A percentile compares a stretch with the other conserved stretches of the same genome.
Evolutionary conservation across 2,113 vertebrate species (phyloP).

Genomic region (Megaleporinus macrocephalus): DNA sequence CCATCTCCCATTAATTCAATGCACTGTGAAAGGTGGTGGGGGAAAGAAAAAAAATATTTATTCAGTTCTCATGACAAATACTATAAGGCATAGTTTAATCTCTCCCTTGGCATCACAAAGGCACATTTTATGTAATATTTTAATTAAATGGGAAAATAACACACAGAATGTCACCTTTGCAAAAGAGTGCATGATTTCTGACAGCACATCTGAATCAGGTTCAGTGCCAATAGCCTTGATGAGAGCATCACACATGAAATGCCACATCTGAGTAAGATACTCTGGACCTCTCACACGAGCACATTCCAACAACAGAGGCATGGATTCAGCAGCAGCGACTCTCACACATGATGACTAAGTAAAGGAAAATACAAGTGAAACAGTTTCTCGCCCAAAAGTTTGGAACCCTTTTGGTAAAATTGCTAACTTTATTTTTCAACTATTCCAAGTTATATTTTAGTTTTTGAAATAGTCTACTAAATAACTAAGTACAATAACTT

Average conservation of each 20-base stretch:
- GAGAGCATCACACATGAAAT: constrained; percentile 98
- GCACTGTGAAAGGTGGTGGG: constrained; percentile 75
- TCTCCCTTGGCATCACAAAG: too few species aligned
- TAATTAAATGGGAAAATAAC: too few species aligned
- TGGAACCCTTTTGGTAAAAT: background rate
- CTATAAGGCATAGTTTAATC: too few species aligned
- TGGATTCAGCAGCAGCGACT: constrained; percentile 95
- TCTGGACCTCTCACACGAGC: constrained; percentile 91
- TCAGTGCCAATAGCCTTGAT: constrained; percentile 98
- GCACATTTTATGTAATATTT: too few species aligned
- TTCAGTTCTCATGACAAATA: too few species aligned
- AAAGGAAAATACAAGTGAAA: constrained; percentile 73
- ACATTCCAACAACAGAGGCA: constrained; percentile 96
- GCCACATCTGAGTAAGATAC: constrained; percentile 99
- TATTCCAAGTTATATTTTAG: too few species aligned
- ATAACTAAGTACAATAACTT: too few species aligned
- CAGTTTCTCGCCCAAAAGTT: background rate
- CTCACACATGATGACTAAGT: constrained; percentile 82
- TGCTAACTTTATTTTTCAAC: too few species aligned
- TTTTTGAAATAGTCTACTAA: too few species aligned
- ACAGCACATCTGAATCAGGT: constrained; percentile 95
- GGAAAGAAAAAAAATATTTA: background rate
- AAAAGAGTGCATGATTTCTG: constrained; percentile 98
- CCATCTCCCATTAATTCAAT: constrained; percentile 98
- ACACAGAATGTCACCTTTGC: constrained; percentile 87